Evolutionary conservation across 2,888 invertebrate species (phyloP), one percentile per base, ranked within the genome.

Genomic region (Patella depressa): DNA sequence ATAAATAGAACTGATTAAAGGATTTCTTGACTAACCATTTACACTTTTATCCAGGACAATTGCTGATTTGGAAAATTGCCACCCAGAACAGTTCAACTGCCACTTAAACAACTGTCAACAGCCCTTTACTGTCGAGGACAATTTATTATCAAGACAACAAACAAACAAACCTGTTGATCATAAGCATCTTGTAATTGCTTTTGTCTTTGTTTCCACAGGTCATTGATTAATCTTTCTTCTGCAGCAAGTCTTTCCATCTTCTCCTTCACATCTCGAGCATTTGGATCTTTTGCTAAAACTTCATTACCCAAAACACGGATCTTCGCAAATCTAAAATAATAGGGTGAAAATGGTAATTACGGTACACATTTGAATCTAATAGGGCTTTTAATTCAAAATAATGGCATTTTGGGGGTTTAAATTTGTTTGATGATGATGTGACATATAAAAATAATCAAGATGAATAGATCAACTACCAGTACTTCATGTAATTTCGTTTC

Each of bases 121-220:
- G n/a, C 4, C n/a, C 57, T 17, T n/a, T 15, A 3, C 17, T n/a
- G n/a, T 4, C 17, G 5, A 17, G 4, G 57, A 57, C n/a, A 57
- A n/a, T 65, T 65, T 65, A 65, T 24, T 17, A 15, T n/a, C 24
- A 24, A 12, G 9, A 65, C n/a, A n/a, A n/a, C n/a, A 11, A 65
- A 24, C 65, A 65, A 12, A 24, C 78, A 77, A 73, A 90, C 90
- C 92, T 97, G 97, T 79, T 98, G 93, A 85, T 98, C 96, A 55
- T 97, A 94, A 82, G 96, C 95, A 90, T 98, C 97, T 85, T 95
- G 94, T 78, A 98, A 92, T 93, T 96, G 95, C 72, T 95, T 94
- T 77, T 97, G 95, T 89, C 98, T 97, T 78, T 95, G 95, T 72
- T 94, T 92, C 97, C 98, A 98, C 88, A 96, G 83, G 95, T 88